phyloP scores from a whole-genome alignment of 2,888 invertebrate genomes.

The Ornithoptera priamus region DNA sequence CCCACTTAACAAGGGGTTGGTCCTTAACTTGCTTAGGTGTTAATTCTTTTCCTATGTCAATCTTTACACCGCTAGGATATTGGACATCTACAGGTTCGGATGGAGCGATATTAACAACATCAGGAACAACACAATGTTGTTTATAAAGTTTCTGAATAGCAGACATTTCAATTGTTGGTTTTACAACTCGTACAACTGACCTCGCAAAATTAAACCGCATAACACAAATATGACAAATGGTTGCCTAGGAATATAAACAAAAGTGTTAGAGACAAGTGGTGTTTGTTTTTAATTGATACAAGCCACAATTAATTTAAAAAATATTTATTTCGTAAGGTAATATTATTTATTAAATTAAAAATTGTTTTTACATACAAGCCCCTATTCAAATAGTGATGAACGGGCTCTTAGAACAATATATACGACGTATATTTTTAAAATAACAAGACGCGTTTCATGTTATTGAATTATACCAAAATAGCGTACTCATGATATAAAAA shows the following conservation, averaged over 20 bases:
- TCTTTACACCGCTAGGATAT: slow-evolving; percentile 71
- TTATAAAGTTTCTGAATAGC: slow-evolving; percentile 59
- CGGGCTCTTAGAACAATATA: too few species aligned
- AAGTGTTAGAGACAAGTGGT: slow-evolving; percentile 27
- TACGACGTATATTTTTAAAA: too few species aligned
- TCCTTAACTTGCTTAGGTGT: slow-evolving; percentile 87
- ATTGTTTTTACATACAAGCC: too few species aligned
- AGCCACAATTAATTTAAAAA: too few species aligned
- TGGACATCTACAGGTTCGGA: slow-evolving; percentile 69
- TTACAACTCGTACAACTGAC: not conserved
- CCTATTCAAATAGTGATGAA: too few species aligned
- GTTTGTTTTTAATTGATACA: too few species aligned
- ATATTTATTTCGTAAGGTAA: too few species aligned
- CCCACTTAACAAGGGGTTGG: slow-evolving; percentile 83
- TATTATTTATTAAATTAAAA: too few species aligned
- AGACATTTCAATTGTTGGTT: slow-evolving; percentile 42
- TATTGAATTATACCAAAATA: too few species aligned
- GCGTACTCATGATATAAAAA: too few species aligned
- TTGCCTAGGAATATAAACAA: slow-evolving; percentile 27
- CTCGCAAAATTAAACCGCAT: slow-evolving; percentile 8
- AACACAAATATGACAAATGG: slow-evolving; percentile 9
- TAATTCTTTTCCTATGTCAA: slow-evolving; percentile 83
- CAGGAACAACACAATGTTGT: slow-evolving; percentile 82
- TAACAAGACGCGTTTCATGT: too few species aligned
- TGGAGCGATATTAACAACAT: slow-evolving; percentile 83